Base-by-base conservation (phyloP, 1,140 invertebrate genomes). In the Drosophila tsacasi region DNA sequence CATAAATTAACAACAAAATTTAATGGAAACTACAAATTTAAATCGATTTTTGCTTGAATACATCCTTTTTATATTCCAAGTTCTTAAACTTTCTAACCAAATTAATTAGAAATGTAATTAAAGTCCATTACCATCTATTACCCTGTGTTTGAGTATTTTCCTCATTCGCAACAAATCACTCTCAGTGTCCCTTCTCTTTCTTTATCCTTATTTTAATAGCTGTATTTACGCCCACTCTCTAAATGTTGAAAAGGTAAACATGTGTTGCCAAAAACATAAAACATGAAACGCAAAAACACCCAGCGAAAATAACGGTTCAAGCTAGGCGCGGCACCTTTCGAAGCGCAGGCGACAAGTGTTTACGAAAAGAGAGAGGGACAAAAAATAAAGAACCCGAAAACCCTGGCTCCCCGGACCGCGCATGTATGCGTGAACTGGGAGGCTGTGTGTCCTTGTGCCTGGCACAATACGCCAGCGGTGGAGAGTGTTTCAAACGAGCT, bases 381-480 rank as follows among this genome's bases (percentile, higher is more conserved):
- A 49, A 72, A 46, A 30, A 39, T 19, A 39, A 42, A 68, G 58
- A 73, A 66, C 32, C 55, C 61, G 40, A 77, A 72, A 44, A 44
- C 67, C 35, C 72, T 68, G 83, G 23, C 54, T 63, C 32, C 42
- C 42, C 25, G 59, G 40, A 10, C 39, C 55, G 63, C 47, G 62
- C 52, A 62, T 67, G 62, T 77, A 44, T 78, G 54, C 49, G 69
- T 76, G 30, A 39, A 30, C 21, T 65, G 62, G 40, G 76, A 64
- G 79, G 77, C 60, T 81, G 68, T 65, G 76, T 83, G 83, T 87
- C 84, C 84, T 87, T 87, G 83, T 86, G 81, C 81, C 78, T 81
- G 79, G 76, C 84, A 81, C 81, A 89, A 87, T 68, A 63, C 58
- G 57, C 37, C 59, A 61, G 27, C 54, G 47, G 58, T 58, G 21